A percentile compares a stretch with the other conserved stretches of the same genome.
These are phyloP conservation scores for Trachelus iudaicus DNA, from an alignment of 2,888 invertebrate genomes.

Conservation along the genomic window DNA sequence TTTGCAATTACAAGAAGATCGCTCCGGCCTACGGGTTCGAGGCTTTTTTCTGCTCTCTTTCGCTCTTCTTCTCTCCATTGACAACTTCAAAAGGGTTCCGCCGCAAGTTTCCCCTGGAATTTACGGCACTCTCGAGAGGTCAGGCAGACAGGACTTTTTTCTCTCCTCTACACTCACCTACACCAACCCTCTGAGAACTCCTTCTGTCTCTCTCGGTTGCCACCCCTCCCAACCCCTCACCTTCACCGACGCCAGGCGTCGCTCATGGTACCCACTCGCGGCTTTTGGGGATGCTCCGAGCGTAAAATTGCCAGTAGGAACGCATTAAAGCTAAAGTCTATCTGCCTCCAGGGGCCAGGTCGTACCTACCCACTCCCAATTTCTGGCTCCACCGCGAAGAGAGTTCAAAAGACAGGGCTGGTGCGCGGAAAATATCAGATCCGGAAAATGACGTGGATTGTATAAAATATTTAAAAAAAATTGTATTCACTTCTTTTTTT, in stretches of 20 bases:
- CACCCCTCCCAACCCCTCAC: background rate
- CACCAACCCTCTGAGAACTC: background rate
- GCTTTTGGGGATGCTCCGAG: constrained; percentile 49
- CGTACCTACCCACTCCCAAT: background rate
- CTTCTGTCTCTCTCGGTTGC: background rate
- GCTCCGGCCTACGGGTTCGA: background rate
- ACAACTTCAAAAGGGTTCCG: constrained; percentile 6
- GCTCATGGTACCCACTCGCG: constrained; percentile 21
- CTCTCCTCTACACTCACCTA: background rate
- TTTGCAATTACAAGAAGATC: constrained; percentile 27
- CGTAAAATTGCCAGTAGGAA: constrained; percentile 57
- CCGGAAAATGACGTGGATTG: background rate
- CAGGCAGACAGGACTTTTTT: background rate
- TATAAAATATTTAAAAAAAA: background rate
- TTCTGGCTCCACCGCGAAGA: background rate
- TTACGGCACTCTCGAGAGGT: background rate
- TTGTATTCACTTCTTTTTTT: background rate
- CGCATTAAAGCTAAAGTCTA: constrained; percentile 48
- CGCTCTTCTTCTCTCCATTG: background rate
- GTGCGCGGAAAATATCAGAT: background rate
- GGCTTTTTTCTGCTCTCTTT: background rate
- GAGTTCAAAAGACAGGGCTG: background rate
- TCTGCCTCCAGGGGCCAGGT: constrained; percentile 34
- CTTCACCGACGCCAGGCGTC: background rate
- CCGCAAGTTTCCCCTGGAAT: background rate